These are phyloP conservation scores for Ryuthela nishihirai DNA, from an alignment of 2,888 invertebrate genomes.

Conservation along the genomic window DNA sequence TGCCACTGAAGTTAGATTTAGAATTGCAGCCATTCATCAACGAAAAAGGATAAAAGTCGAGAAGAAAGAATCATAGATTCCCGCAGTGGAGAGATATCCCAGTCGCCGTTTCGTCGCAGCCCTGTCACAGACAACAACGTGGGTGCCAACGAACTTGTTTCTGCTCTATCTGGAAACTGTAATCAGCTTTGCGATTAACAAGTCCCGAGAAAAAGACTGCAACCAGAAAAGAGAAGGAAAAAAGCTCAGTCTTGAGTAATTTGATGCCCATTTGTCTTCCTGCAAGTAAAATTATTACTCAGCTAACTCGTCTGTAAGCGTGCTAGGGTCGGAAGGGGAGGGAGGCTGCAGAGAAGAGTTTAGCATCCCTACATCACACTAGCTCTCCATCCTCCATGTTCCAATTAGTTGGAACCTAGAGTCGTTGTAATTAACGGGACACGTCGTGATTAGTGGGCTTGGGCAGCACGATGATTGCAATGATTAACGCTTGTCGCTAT, in stretches of 20 bases:
- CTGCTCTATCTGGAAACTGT: too few species aligned
- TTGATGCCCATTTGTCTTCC: constrained; percentile 16
- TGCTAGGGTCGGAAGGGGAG: too few species aligned
- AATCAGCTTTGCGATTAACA: constrained; percentile 7
- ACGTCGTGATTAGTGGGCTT: constrained; percentile 16
- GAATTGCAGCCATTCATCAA: too few species aligned
- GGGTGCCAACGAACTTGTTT: too few species aligned
- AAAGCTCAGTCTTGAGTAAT: constrained; percentile 8
- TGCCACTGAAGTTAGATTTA: too few species aligned
- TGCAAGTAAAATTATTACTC: constrained; percentile 25
- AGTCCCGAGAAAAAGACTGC: not conserved
- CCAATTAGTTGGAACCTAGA: constrained; percentile 23
- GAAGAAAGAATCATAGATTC: too few species aligned
- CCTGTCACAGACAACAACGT: too few species aligned
- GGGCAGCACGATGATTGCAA: constrained; percentile 13
- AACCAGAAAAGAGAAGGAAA: not conserved
- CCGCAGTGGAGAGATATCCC: too few species aligned
- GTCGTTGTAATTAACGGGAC: constrained; percentile 23
- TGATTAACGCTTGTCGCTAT: constrained; percentile 8
- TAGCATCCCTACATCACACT: constrained; percentile 8
- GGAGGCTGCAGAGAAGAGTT: too few species aligned
- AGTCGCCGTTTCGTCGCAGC: too few species aligned
- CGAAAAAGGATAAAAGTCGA: too few species aligned
- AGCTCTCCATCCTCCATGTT: constrained; percentile 7
- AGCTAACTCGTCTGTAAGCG: too few species aligned